Evolutionary conservation across 1,140 invertebrate genomes (phyloP), one percentile per base, ranked within the genome.

Genomic region (Oncopeltus fasciatus): DNA sequence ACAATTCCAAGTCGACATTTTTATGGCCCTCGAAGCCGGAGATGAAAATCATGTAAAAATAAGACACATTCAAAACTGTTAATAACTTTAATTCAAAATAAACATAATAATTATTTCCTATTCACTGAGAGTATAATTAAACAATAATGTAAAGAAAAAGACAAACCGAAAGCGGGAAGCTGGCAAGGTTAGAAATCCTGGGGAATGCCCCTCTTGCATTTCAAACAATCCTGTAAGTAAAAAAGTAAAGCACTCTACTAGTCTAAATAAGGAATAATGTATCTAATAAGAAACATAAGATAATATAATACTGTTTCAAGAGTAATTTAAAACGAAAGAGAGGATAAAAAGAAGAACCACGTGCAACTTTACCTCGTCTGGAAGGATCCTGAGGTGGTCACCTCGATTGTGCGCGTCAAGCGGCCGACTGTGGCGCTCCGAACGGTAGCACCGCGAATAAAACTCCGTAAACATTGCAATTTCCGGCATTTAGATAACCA

Each of bases 101-200:
- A 12, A 46, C 1, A 18, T 20, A 46, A 11, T 20, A 20, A 46
- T 46, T 9, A 20, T 1, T 18, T 20, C 16, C 18, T 46, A 46
- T 46, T 20, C 21, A 46, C 4, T 20, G n/a, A n/a, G n/a, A n/a
- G n/a, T n/a, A n/a, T n/a, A n/a, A n/a, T n/a, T n/a, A n/a, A n/a
- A n/a, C n/a, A n/a, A n/a, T n/a, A 53, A 53, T 24, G 49, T 24
- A 24, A 53, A 24, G 26, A 24, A 27, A 53, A 24, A 53, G 24
- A 53, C 49, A 53, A 53, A 53, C 49, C 49, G 18, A 26, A 24
- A 24, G n/a, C 49, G 20, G 21, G 49, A 26, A 53, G 49, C 49
- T 53, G 49, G 21, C 24, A 53, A 53, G 49, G 49, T 53, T 53
- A 53, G 47, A 49, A 2, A 53, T 53, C 49, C 21, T 53, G 49